Evolutionary conservation across 2,888 invertebrate genomes (phyloP), one percentile per base, ranked within the genome.

Genomic region (Callosobruchus maculatus): DNA sequence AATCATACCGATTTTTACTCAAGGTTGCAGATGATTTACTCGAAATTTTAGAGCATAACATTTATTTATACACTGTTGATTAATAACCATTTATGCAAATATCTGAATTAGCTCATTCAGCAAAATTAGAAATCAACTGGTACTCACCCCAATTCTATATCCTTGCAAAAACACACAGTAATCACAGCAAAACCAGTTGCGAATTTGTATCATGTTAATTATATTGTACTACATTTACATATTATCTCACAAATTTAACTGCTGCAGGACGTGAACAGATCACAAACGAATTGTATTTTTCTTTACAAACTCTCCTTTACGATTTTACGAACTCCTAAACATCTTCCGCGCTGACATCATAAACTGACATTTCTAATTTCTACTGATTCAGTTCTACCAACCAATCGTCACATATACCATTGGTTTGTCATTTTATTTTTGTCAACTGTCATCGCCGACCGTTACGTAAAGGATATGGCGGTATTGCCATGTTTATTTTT

Each of bases 1-100:
- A 72, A 72, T 70, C 68, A 70, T 77, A 77, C 74, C 72, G 77
- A 77, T 77, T 77, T 77, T 77, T 74, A 67, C 22, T 75, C 76
- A 76, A 74, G 76, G 76, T 76, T 76, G 72, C 68, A 73, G 68
- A 70, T 70, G 30, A 70, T 20, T 68, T 68, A 69, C 21, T 68
- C 66, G n/a, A 66, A 71, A 73, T 68, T 49, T 21, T 73, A 70
- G 66, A 67, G 70, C 74, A 74, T 71, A 73, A 69, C 49, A 74
- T 74, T 74, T 74, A 74, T 74, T 74, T 74, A 71, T 26, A 74
- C 70, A 30, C 70, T 71, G 74, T 74, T 74, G 74, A 74, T 70
- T 74, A n/a, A n/a, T n/a, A 67, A 22, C 18, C 49, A 49, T 69
- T 21, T 70, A 71, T 71, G 71, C 21, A 73, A 72, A 71, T 73